Conservation (phyloP, 2,888 invertebrate genomes). For the Fabriciana adippe region DNA sequence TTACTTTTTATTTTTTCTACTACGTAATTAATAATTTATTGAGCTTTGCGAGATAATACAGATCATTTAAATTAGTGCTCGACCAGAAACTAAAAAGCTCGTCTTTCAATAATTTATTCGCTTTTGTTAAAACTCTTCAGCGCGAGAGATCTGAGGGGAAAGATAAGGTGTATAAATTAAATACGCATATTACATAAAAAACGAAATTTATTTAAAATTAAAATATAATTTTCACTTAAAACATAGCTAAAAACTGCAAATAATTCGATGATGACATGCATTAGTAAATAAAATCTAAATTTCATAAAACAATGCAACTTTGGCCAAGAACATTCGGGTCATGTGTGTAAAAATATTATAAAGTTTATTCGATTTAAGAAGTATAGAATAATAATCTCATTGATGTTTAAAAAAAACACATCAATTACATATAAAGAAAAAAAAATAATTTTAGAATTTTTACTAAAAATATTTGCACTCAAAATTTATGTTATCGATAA, state of each 20-base stretch:
- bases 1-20: no score
- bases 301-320: neutral
- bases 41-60: no score
- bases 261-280: slow-evolving; percentile 17
- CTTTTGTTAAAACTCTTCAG: no score
- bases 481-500: no score
- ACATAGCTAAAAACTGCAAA: slow-evolving; percentile 22
- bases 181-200: slow-evolving; percentile 27
- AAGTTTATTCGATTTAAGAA: neutral
- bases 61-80: no score
- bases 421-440: no score
- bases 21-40: no score
- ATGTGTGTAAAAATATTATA: neutral
- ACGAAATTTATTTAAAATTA: slow-evolving; percentile 33
- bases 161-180: neutral
- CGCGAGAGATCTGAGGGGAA: no score
- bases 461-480: no score
- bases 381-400: neutral
- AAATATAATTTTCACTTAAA: slow-evolving; percentile 16
- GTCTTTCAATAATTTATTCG: no score
- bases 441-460: no score
- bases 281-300: slow-evolving; percentile 4
- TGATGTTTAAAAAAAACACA: neutral
- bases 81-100: no score
- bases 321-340: neutral